These are phyloP conservation scores for Malurus alboscapulatus DNA, from an alignment of 2,113 vertebrate species.

Conservation along the genomic window DNA sequence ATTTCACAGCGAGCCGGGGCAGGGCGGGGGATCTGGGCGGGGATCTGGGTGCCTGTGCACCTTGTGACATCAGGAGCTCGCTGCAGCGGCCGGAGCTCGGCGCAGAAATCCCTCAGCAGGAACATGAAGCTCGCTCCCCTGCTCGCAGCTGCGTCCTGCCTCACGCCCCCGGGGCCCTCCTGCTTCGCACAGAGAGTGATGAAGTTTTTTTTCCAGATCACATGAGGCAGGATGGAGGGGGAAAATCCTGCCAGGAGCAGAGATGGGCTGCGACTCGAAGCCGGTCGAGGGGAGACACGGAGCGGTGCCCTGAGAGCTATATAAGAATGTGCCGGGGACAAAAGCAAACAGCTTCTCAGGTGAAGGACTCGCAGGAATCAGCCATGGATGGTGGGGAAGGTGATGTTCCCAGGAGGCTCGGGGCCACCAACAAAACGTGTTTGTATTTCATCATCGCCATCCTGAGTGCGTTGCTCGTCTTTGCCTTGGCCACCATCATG, in stretches of 20 bases:
- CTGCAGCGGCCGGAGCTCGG: background rate
- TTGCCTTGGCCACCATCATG: constrained; percentile 70
- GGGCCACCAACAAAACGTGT: constrained; percentile 19
- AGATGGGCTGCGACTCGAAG: constrained; percentile 64
- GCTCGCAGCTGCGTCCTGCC: constrained; percentile 45
- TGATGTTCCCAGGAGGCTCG: background rate
- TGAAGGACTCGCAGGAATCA: constrained; percentile 56
- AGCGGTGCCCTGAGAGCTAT: constrained; percentile 64
- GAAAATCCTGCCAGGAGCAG: constrained; percentile 78
- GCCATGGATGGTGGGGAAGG: constrained; percentile 62
- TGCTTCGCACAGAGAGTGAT: constrained; percentile 45
- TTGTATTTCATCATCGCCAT: constrained; percentile 57
- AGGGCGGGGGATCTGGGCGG: background rate
- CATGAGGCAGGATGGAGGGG: constrained; percentile 80
- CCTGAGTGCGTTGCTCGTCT: constrained; percentile 52
- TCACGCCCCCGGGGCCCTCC: constrained; percentile 75
- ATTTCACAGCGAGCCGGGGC: background rate
- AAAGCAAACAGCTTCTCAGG: constrained; percentile 41
- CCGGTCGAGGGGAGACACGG: constrained; percentile 61
- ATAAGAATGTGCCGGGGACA: constrained; percentile 68
- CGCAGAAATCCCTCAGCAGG: constrained; percentile 37
- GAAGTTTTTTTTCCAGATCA: constrained; percentile 80
- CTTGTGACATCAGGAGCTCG: constrained; percentile 64
- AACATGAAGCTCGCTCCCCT: constrained; percentile 72
- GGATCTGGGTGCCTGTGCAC: background rate